Conservation (phyloP, 2,888 invertebrate genomes). For the Drosophila formosana region DNA sequence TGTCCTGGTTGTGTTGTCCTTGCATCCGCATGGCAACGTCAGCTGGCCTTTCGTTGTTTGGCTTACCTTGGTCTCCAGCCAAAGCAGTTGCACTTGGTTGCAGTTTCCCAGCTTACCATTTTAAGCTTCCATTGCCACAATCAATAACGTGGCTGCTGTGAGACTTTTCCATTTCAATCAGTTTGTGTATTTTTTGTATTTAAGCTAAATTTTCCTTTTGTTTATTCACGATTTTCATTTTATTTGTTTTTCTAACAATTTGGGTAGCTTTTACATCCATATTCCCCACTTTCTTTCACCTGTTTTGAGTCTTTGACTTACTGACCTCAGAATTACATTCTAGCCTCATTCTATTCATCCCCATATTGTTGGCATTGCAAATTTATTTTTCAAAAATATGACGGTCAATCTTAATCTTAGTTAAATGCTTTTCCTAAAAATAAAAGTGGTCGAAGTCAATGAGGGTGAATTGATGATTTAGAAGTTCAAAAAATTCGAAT, state of each 20-base stretch:
- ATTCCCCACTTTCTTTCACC: neutral
- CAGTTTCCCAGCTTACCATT: conserved; percentile 11
- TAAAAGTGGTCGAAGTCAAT: conserved; percentile 10
- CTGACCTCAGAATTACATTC: conserved; percentile 16
- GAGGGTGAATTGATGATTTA: conserved; percentile 25
- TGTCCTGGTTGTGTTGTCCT: conserved; percentile 31
- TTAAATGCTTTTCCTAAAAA: conserved; percentile 12
- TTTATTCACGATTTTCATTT: too few species aligned
- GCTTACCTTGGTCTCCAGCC: conserved; percentile 49
- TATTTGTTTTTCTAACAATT: neutral
- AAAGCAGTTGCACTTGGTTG: conserved; percentile 16
- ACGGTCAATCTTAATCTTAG: conserved; percentile 22
- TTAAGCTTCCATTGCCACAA: conserved; percentile 16
- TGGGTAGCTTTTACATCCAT: conserved; percentile 11
- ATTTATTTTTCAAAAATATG: conserved; percentile 54
- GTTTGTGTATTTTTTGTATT: conserved; percentile 17
- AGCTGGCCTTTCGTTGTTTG: conserved; percentile 39
- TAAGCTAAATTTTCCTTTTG: too few species aligned
- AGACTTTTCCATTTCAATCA: neutral
- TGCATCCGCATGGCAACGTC: conserved; percentile 45
- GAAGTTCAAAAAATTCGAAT: neutral
- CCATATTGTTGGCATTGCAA: conserved; percentile 16
- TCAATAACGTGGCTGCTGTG: conserved; percentile 19
- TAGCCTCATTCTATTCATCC: neutral
- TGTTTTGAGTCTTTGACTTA: conserved; percentile 36